Evolutionary conservation across 2,113 vertebrate species (phyloP).

Genomic region (Ardeotis arabs): DNA sequence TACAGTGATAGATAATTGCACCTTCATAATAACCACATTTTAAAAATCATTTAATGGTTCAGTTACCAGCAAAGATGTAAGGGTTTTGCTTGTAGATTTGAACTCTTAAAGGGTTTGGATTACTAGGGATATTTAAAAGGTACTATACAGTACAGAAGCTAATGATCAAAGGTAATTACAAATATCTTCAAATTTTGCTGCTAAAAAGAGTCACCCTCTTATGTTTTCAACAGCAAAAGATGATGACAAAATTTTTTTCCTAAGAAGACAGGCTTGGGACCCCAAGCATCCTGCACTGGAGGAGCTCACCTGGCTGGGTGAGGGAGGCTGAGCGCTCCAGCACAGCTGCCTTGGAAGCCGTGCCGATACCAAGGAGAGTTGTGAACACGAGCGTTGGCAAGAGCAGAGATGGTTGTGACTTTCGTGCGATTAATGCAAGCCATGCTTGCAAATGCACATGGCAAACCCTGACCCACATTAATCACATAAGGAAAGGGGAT

Average conservation of each 20-base stretch:
- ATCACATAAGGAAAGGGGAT: not conserved
- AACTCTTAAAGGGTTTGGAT: not conserved
- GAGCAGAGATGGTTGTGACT: not conserved
- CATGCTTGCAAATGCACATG: not conserved
- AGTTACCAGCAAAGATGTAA: not conserved
- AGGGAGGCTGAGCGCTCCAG: not conserved
- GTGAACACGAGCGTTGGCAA: not conserved
- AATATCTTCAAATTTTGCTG: not conserved
- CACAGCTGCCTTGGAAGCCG: not conserved
- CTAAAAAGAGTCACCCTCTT: not conserved
- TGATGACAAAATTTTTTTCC: not conserved
- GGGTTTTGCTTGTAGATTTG: not conserved
- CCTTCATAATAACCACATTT: not conserved
- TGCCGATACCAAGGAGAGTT: not conserved
- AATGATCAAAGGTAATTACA: not conserved
- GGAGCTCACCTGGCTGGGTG: not conserved
- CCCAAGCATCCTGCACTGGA: not conserved
- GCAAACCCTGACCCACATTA: not conserved
- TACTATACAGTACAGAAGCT: not conserved
- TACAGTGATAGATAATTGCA: not conserved
- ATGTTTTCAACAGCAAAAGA: not conserved
- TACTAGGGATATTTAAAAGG: not conserved
- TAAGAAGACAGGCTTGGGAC: not conserved
- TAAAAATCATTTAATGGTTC: not conserved
- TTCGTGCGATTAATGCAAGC: not conserved